Evolutionary conservation across 2,113 vertebrate species (phyloP), one percentile per base, ranked within the genome.

Genomic region (Chaetorhynchus papuensis): DNA sequence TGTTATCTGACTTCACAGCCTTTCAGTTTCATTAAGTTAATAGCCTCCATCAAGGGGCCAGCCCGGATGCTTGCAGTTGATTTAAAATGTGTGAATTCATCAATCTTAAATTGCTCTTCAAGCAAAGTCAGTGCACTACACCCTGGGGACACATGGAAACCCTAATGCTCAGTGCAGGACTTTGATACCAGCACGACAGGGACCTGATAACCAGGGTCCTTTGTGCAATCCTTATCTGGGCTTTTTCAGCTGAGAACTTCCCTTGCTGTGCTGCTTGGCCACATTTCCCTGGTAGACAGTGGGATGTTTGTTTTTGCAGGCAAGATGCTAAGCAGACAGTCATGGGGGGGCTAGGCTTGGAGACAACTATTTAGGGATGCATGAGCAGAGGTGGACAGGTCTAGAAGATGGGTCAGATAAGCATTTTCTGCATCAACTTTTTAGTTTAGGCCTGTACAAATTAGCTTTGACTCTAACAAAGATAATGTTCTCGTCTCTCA

Each of bases 1-100:
- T 94, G 83, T 96, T 97, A 96, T 96, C 96, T 96, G 96, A 94
- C 93, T 96, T 95, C 81, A 77, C 90, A 96, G 94, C 68, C 83
- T 82, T 93, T 95, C 92, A 86, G 89, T 94, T 96, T 96, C 96
- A 96, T 96, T 96, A 93, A 83, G 88, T 94, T 97, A 96, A 96
- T 96, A 96, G 96, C 88, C 83, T 87, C 59, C 61, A 92, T 87
- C 86, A 95, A 92, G 88, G 76, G 96, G 80, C 76, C 69, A 90
- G 83, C 69, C 66, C 6, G n/a, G 96, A 93, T 89, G 88, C 94
- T 89, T 83, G 83, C 65, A 72, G 88, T 89, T 96, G 96, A 96
- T 96, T 96, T 97, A 94, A 94, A 96, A 90, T 76, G 88, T 94
- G 90, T 89, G 88, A 96, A 96, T 89, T 96, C 93, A 96, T 96